Conservation (phyloP, 35 echinoderm and acorn worm genomes). For the Chiridota heheva region DNA sequence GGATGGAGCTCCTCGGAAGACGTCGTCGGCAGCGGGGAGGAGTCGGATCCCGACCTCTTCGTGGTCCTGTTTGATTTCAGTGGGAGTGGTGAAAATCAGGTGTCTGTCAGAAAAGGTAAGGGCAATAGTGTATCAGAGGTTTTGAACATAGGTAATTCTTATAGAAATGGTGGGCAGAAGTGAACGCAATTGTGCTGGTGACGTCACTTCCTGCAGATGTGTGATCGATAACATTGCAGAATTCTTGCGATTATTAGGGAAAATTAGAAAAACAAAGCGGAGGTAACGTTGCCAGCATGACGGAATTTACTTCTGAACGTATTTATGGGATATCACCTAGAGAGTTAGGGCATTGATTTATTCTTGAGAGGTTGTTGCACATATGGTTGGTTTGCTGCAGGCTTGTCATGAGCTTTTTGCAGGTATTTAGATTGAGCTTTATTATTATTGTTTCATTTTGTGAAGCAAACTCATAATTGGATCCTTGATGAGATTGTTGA, state of each 20-base stretch:
- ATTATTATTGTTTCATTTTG: too few species aligned
- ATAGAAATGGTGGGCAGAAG: too few species aligned
- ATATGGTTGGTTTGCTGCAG: too few species aligned
- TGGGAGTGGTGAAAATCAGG: conserved; percentile 86
- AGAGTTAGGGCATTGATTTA: not conserved
- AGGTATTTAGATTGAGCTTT: too few species aligned
- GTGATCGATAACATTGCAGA: too few species aligned
- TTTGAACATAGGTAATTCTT: not conserved
- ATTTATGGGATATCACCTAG: too few species aligned
- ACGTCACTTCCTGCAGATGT: not conserved
- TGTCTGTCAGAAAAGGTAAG: conserved; percentile 93
- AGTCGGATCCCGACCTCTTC: conserved; percentile 87
- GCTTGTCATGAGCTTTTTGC: too few species aligned
- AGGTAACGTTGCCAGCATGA: too few species aligned
- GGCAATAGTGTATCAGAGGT: not conserved
- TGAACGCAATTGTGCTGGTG: not conserved
- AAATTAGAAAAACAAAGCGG: not conserved
- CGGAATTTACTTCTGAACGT: too few species aligned
- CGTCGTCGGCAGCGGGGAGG: conserved; percentile 57
- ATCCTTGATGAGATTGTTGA: too few species aligned
- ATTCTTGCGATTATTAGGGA: too few species aligned
- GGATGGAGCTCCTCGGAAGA: conserved; percentile 92
- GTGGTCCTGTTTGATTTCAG: conserved; percentile 96
- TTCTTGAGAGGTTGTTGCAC: not conserved
- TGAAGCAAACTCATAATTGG: too few species aligned